Evolutionary conservation across 2,113 vertebrate genomes (phyloP).

Genomic region (Hippocampus comes): DNA sequence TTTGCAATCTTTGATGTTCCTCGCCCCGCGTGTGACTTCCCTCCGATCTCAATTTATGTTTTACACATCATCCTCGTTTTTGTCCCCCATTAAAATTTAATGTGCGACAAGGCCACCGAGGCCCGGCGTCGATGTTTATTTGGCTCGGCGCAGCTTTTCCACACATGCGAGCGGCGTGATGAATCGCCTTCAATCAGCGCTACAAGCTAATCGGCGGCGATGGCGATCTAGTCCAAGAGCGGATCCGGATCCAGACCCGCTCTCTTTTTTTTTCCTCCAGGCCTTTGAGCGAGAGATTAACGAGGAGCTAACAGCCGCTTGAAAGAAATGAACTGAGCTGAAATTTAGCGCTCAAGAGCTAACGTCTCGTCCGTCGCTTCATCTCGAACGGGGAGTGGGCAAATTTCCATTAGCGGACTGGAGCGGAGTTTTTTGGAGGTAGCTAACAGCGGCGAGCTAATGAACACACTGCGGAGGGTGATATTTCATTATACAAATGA

Average conservation of each 20-base stretch:
- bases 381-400: slow-evolving; percentile 98
- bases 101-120: background rate
- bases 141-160: background rate
- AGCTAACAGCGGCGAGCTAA: slow-evolving; percentile 99
- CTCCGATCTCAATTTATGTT: background rate
- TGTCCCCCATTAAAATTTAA: background rate
- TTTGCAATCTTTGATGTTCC: background rate
- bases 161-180: background rate
- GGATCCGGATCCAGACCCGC: background rate
- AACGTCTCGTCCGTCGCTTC: slow-evolving; percentile 99
- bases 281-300: slow-evolving; percentile 79
- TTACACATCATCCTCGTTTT: background rate
- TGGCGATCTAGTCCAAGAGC: background rate
- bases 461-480: slow-evolving; percentile 99
- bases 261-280: background rate
- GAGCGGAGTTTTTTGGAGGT: slow-evolving; percentile 97
- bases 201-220: background rate
- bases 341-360: slow-evolving; percentile 98
- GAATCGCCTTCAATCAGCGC: background rate
- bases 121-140: background rate
- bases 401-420: slow-evolving; percentile 99
- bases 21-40: background rate
- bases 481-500: slow-evolving; percentile 99
- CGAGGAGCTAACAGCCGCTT: slow-evolving; percentile 91
- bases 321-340: slow-evolving; percentile 98